These are phyloP conservation scores for Listronotus bonariensis DNA, from an alignment of 1,140 invertebrate species.

Conservation along the genomic window DNA sequence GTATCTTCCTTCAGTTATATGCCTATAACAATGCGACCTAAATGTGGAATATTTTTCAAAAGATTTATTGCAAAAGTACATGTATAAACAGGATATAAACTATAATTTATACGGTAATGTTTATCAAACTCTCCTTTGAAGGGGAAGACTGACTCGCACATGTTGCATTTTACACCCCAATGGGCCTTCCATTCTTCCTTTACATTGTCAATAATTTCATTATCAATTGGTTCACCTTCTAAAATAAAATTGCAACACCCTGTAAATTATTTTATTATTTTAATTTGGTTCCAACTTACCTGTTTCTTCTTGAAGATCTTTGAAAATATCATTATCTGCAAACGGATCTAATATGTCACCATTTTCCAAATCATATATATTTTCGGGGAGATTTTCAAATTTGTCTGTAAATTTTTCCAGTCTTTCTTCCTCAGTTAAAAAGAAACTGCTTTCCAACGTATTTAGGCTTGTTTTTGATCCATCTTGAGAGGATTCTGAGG, in stretches of 20 bases:
- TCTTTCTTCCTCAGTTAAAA: slow-evolving; percentile 10
- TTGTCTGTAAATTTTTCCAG: slow-evolving; percentile 17
- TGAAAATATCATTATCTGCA: slow-evolving; percentile 47
- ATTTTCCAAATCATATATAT: slow-evolving; percentile 33
- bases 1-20: slow-evolving; percentile 53
- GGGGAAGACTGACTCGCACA: slow-evolving; percentile 48
- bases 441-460: slow-evolving; percentile 15
- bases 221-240: slow-evolving; percentile 47
- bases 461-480: slow-evolving; percentile 16
- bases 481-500: slow-evolving; percentile 33
- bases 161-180: slow-evolving; percentile 54
- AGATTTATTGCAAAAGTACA: slow-evolving; percentile 55
- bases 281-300: too few species aligned
- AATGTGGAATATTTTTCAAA: slow-evolving; percentile 55
- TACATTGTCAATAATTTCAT: slow-evolving; percentile 46
- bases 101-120: slow-evolving; percentile 50
- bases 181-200: slow-evolving; percentile 51
- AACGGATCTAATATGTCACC: slow-evolving; percentile 40
- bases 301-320: slow-evolving; percentile 47
- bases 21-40: slow-evolving; percentile 55
- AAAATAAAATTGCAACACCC: slow-evolving; percentile 13
- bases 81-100: slow-evolving; percentile 50
- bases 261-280: not conserved
- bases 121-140: slow-evolving; percentile 36
- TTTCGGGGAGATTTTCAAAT: slow-evolving; percentile 8